Evolutionary conservation across 2,797 vertebrate genomes (phyloP), one percentile per base, ranked within the genome.

Genomic region (Ambastaia sidthimunki): DNA sequence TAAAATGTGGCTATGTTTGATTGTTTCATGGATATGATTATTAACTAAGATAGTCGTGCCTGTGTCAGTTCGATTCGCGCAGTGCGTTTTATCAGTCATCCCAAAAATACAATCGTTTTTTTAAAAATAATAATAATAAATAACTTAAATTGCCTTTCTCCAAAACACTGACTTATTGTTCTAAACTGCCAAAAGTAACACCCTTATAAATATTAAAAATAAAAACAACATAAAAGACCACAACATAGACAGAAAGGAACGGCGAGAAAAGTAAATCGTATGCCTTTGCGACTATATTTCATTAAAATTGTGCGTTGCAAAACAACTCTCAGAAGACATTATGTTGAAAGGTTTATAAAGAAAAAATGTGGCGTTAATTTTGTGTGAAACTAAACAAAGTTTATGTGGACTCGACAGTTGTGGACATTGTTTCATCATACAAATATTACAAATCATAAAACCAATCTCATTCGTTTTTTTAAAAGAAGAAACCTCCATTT

Each of bases 301-400:
- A 37, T 86, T 87, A 90, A 90, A 87, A 90, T 91, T 92, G 91
- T 91, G 83, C 90, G 91, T 90, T 11, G 87, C 50, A 78, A 82
- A 88, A 87, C 89, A 88, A 87, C 89, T 88, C 86, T 88, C 88
- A 90, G 86, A 86, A 90, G 3, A 57, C 7, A 25, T 19, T 6
- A 37, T 13, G 3, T 55, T 2, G 9, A 44, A 4, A 15, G 18
- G 6, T 54, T 7, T 37, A 37, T 4, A 41, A 21, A 41, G 0
- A 47, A n/a, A 0, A 2, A 55, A 28, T 16, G 11, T 37, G 3
- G 28, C 5, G 18, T 34, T 74, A 18, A 25, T 44, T 75, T 23
- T 54, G 21, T 44, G 31, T 10, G 16, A 63, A 31, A 75, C 13
- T 34, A 34, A 34, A 34, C 9, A 41, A 41, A 9, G 37, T 41